phyloP scores from a whole-genome alignment of 2,113 vertebrate species.

The Chaetodon trifascialis region DNA sequence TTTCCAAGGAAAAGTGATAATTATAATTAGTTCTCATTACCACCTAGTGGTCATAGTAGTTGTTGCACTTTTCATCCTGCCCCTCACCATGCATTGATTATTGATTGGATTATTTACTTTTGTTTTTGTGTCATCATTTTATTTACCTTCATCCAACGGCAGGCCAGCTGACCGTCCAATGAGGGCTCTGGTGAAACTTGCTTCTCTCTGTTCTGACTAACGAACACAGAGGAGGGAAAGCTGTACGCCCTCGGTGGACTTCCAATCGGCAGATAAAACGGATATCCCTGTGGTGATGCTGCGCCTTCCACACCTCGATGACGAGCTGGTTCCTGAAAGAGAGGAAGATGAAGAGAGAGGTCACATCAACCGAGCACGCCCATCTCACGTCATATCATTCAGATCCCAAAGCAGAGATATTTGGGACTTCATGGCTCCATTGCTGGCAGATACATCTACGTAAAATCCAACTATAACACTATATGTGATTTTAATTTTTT shows the following conservation, averaged over 20 bases:
- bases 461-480: too few species aligned
- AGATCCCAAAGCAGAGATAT: too few species aligned
- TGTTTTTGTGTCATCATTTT: slow-evolving; percentile 16
- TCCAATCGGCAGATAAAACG: slow-evolving; percentile 91
- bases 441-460: too few species aligned
- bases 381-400: not conserved
- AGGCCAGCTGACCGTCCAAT: slow-evolving; percentile 89
- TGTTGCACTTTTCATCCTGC: not conserved
- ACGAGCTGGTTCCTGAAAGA: slow-evolving; percentile 86
- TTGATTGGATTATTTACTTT: too few species aligned
- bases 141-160: slow-evolving; percentile 93
- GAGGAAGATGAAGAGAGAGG: not conserved
- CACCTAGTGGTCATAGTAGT: not conserved
- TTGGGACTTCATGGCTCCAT: too few species aligned
- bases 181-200: slow-evolving; percentile 87
- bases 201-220: slow-evolving; percentile 86
- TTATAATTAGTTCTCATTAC: not conserved
- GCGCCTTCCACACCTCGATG: slow-evolving; percentile 86
- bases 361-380: not conserved
- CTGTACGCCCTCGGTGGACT: slow-evolving; percentile 84
- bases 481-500: too few species aligned
- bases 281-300: slow-evolving; percentile 87
- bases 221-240: slow-evolving; percentile 88
- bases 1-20: not conserved
- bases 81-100: not conserved